Evolutionary conservation across 1,140 invertebrate species (phyloP).

Genomic region (Pectinophora gossypiella): DNA sequence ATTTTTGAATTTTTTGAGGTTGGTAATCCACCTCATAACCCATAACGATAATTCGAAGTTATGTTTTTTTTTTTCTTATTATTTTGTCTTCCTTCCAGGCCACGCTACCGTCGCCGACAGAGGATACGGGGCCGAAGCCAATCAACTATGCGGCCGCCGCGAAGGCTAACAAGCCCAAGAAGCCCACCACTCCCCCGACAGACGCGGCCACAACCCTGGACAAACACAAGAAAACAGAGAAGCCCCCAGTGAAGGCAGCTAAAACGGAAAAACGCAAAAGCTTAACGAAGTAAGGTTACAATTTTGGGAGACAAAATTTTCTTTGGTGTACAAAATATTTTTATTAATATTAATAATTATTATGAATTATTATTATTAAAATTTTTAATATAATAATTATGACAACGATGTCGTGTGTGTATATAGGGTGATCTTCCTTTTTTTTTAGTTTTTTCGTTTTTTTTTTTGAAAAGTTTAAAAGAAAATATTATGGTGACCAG

Average conservation of each 20-base stretch:
- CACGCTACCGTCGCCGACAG: slow-evolving; percentile 20
- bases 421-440: no score
- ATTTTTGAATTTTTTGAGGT: no score
- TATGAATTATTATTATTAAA: no score
- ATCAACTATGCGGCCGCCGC: slow-evolving; percentile 67
- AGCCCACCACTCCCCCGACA: slow-evolving; percentile 24
- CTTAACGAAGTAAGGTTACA: not conserved
- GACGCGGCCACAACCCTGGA: slow-evolving; percentile 11
- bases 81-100: not conserved
- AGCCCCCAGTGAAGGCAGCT: not conserved
- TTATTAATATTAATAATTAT: no score
- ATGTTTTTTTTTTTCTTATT: not conserved
- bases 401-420: not conserved
- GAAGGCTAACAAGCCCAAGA: slow-evolving; percentile 54
- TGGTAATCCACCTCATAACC: no score
- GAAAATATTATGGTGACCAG: no score
- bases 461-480: no score
- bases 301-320: no score
- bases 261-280: slow-evolving; percentile 1
- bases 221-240: not conserved
- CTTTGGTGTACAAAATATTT: no score
- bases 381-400: no score
- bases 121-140: slow-evolving; percentile 36
- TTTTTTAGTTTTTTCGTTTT: no score
- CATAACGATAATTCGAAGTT: no score